phyloP scores from a whole-genome alignment of 2,113 vertebrate genomes.

The Grantiella picta region DNA sequence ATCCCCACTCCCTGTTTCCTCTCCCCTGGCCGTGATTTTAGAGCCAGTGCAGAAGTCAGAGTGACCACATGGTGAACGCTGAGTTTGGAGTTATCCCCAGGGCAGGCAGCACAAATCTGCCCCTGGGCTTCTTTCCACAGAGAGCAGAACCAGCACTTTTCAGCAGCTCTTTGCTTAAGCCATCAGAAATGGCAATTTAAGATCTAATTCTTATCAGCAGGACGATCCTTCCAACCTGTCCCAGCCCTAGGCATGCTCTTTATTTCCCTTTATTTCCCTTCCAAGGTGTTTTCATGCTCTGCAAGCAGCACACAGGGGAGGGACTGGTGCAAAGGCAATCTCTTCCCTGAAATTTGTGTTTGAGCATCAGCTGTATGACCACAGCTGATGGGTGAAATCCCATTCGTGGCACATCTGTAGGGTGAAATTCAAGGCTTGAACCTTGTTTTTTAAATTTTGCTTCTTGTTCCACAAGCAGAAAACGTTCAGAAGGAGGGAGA shows the following conservation, averaged over 20 bases:
- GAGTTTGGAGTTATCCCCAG: not conserved
- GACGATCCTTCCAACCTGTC: not conserved
- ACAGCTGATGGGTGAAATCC: not conserved
- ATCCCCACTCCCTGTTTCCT: not conserved
- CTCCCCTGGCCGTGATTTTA: not conserved
- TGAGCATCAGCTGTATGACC: not conserved
- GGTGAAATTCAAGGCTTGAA: not conserved
- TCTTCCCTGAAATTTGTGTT: not conserved
- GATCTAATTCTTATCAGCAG: not conserved
- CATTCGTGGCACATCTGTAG: accelerated
- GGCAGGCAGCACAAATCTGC: not conserved
- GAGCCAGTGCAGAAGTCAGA: not conserved
- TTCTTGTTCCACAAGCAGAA: not conserved
- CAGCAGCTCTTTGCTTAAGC: not conserved
- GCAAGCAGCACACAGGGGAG: not conserved
- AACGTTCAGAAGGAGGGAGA: not conserved
- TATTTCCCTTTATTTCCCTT: not conserved
- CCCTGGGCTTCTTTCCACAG: accelerated
- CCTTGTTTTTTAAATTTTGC: not conserved
- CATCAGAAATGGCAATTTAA: not conserved
- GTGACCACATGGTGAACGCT: not conserved
- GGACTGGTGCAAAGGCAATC: not conserved
- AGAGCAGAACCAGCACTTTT: not conserved
- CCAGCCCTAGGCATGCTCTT: not conserved
- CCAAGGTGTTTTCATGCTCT: not conserved